A percentile compares a stretch with the other conserved stretches of the same genome.
phyloP scores from a whole-genome alignment of 2,888 invertebrate species.

The Hoplodrina blanda region DNA sequence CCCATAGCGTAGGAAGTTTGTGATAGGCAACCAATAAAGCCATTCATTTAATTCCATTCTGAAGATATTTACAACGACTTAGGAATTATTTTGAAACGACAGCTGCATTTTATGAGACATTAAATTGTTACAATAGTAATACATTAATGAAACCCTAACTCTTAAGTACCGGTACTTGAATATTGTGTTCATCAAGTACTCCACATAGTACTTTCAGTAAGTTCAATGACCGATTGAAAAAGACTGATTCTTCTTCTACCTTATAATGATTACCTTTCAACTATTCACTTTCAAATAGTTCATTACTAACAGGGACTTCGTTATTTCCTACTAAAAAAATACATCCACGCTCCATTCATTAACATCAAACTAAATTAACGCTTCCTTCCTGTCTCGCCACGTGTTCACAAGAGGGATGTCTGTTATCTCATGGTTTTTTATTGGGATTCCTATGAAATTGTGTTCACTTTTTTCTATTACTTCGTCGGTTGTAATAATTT shows the following conservation, averaged over 20 bases:
- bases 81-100: background rate
- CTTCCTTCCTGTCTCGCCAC: constrained; percentile 79
- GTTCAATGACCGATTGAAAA: constrained; percentile 17
- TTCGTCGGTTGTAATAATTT: constrained; percentile 41
- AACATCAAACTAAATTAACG: constrained; percentile 73
- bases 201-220: constrained; percentile 10
- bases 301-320: constrained; percentile 38
- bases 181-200: constrained; percentile 23
- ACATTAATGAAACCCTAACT: background rate
- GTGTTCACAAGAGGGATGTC: constrained; percentile 72
- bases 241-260: constrained; percentile 15
- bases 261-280: constrained; percentile 18
- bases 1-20: background rate
- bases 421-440: constrained; percentile 60
- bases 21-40: background rate
- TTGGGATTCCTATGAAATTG: constrained; percentile 66
- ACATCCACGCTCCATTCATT: constrained; percentile 65
- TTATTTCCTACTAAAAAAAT: constrained; percentile 50
- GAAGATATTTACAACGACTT: background rate
- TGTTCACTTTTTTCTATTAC: constrained; percentile 54
- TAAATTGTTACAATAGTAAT: background rate
- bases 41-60: background rate
- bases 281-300: constrained; percentile 25
- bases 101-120: constrained; percentile 19
- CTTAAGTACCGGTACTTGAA: constrained; percentile 16